Conservation (phyloP, 2,797 vertebrate species). For the Sebastiscus albofasciatus region DNA sequence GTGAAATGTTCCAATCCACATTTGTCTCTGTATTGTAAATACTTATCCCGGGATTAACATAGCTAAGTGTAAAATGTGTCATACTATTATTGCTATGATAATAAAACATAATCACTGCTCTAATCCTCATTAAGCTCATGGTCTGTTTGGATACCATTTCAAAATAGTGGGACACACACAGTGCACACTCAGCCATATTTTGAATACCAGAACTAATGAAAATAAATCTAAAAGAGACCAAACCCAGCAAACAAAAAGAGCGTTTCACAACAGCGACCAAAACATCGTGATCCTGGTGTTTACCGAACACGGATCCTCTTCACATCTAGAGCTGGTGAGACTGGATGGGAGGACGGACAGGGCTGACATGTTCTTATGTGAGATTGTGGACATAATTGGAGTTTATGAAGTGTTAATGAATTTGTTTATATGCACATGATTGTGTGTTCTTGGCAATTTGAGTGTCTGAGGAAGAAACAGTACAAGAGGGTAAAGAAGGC, state of each 20-base stretch:
- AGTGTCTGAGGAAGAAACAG: not conserved
- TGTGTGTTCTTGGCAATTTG: not conserved
- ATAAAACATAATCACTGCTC: constrained; percentile 60
- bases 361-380: not conserved
- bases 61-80: constrained; percentile 72
- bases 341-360: not conserved
- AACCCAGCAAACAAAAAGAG: not conserved
- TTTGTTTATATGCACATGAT: not conserved
- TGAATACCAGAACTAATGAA: constrained; percentile 35
- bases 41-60: constrained; percentile 67
- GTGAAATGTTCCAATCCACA: constrained; percentile 51
- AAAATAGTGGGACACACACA: constrained; percentile 36
- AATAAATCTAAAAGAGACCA: constrained; percentile 3
- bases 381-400: not conserved
- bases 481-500: not conserved
- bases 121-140: constrained; percentile 69
- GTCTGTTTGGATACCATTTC: constrained; percentile 58
- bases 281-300: constrained; percentile 38
- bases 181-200: constrained; percentile 32
- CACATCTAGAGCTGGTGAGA: not conserved
- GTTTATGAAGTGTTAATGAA: not conserved
- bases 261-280: constrained; percentile 2
- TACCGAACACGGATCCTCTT: constrained; percentile 23
- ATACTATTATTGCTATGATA: constrained; percentile 62
- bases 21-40: constrained; percentile 63